phyloP scores from a whole-genome alignment of 92 coral and sea anemone species.

The Micromussa lordhowensis region DNA sequence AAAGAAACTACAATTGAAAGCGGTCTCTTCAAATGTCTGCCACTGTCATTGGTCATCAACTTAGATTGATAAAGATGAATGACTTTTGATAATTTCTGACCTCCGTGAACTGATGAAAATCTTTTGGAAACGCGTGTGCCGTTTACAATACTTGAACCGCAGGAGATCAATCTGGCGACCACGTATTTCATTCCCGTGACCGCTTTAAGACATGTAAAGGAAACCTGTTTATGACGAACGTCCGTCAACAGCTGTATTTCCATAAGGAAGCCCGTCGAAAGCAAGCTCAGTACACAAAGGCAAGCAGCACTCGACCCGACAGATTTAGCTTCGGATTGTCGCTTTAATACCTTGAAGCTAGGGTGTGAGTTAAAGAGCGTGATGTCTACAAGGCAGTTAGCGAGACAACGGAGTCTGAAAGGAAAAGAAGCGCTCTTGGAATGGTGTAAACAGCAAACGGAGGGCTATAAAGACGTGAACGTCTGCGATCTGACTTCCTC shows the following conservation, averaged over 20 bases:
- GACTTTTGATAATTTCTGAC: neutral
- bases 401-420: conserved; percentile 25
- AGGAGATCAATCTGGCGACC: neutral
- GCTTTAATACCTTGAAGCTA: neutral
- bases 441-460: conserved; percentile 62
- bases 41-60: neutral
- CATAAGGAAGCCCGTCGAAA: neutral
- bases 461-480: conserved; percentile 49
- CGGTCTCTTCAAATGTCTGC: neutral
- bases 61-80: neutral
- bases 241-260: neutral
- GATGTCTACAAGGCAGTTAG: conserved; percentile 20
- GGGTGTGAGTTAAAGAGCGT: neutral
- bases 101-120: neutral
- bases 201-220: neutral
- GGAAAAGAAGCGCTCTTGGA: conserved; percentile 60
- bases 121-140: neutral
- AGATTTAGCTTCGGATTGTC: neutral
- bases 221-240: conserved; percentile 1
- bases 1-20: neutral
- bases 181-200: neutral
- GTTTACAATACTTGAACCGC: neutral
- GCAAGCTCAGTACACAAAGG: neutral
- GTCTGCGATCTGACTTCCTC: conserved; percentile 49
- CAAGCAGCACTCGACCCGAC: neutral